A percentile compares a stretch with the other conserved stretches of the same genome.
Evolutionary conservation across 2,888 invertebrate genomes (phyloP).

Genomic region (Dichetophora obliterata): DNA sequence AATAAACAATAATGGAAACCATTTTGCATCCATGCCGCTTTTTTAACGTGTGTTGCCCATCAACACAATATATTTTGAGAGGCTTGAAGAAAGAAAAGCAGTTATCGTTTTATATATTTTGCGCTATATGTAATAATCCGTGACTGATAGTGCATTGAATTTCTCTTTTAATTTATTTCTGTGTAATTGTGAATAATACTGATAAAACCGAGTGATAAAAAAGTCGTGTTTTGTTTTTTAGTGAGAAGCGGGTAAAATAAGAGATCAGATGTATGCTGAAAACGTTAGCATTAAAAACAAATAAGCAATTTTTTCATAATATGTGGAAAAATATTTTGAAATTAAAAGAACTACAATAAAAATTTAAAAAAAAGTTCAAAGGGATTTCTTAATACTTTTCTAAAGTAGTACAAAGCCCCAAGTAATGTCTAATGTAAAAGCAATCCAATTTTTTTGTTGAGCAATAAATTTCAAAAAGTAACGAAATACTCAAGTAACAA

Average conservation of each 20-base stretch:
- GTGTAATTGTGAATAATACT: neutral
- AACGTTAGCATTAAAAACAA: neutral
- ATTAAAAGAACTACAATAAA: too few species aligned
- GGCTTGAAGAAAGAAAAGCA: neutral
- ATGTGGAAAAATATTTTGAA: too few species aligned
- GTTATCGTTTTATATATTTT: neutral
- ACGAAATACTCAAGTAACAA: too few species aligned
- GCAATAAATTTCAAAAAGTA: too few species aligned
- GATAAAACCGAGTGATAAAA: too few species aligned
- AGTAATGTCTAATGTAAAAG: too few species aligned
- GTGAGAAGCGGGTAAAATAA: neutral
- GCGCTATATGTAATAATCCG: conserved; percentile 6
- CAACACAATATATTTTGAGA: neutral
- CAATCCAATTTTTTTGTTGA: too few species aligned
- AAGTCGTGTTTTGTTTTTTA: neutral
- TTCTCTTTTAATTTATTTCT: conserved; percentile 8
- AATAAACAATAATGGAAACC: neutral
- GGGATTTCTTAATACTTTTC: too few species aligned
- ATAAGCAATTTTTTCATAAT: too few species aligned
- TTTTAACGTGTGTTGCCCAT: neutral
- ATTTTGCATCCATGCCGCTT: neutral
- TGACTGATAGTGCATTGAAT: conserved; percentile 1
- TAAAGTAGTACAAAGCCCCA: too few species aligned
- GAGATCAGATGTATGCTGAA: neutral
- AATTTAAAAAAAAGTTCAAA: too few species aligned